Evolutionary conservation across 2,797 vertebrate species (phyloP).

Genomic region (Fringilla coelebs): DNA sequence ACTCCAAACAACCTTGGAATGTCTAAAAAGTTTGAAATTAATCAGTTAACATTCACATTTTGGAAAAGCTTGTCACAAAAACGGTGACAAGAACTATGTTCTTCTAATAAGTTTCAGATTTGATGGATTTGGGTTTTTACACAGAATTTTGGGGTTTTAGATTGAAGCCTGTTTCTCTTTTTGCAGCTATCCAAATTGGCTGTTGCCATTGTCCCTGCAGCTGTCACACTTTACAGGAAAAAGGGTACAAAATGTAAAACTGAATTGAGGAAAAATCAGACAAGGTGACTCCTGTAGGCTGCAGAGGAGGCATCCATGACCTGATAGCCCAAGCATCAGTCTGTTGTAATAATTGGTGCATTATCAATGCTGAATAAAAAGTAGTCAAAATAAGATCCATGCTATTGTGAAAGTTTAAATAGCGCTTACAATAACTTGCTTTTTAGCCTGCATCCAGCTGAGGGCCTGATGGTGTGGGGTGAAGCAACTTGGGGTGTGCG

Average conservation of each 20-base stretch:
- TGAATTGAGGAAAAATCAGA: not conserved
- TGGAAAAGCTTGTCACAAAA: conserved; percentile 17
- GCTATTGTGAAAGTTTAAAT: not conserved
- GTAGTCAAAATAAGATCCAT: not conserved
- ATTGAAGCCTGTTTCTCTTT: not conserved
- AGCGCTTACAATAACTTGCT: not conserved
- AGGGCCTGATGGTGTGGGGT: rapidly evolving
- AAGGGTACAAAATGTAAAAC: not conserved
- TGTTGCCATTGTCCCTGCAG: not conserved
- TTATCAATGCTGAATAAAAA: not conserved
- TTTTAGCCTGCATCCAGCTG: not conserved
- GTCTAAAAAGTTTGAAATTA: conserved; percentile 7
- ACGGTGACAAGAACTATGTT: not conserved
- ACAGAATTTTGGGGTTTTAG: not conserved
- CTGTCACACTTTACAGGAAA: not conserved
- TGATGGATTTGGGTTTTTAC: not conserved
- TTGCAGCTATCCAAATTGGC: not conserved
- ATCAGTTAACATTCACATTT: not conserved
- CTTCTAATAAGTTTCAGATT: not conserved
- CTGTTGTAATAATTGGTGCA: not conserved
- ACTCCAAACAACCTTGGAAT: not conserved
- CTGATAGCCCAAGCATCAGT: not conserved
- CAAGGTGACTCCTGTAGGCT: not conserved
- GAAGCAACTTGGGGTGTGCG: rapidly evolving
- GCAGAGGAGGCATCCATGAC: not conserved